Conservation (phyloP, 2,113 vertebrate species). For the Lanius collurio region DNA sequence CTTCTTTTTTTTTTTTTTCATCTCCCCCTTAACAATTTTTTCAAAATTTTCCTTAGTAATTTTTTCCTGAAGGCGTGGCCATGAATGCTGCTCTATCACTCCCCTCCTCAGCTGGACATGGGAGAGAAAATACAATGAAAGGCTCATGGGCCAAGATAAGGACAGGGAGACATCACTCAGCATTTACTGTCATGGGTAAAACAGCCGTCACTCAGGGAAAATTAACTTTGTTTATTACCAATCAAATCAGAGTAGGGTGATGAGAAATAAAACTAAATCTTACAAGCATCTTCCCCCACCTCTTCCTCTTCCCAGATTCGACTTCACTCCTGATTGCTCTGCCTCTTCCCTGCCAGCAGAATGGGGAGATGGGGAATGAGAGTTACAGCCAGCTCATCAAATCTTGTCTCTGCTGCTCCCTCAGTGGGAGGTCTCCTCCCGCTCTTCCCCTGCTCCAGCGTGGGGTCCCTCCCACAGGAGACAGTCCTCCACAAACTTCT, state of each 20-base stretch:
- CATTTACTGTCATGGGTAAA: neutral
- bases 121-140: neutral
- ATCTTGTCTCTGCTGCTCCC: neutral
- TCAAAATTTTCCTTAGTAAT: neutral
- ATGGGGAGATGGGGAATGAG: too few species aligned
- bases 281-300: neutral
- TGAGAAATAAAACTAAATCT: neutral
- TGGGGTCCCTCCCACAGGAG: neutral
- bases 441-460: neutral
- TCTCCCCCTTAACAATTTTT: neutral
- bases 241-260: neutral
- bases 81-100: neutral
- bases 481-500: neutral
- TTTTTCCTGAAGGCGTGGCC: neutral
- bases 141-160: fast-evolving
- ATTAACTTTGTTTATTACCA: neutral
- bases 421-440: neutral
- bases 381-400: neutral
- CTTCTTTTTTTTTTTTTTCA: neutral
- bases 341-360: neutral
- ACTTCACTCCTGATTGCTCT: neutral
- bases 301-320: neutral
- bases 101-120: neutral
- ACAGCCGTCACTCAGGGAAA: neutral
- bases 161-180: neutral